Evolutionary conservation across 2,113 vertebrate genomes (phyloP).

Genomic region (Tenebrosternarchus preto): DNA sequence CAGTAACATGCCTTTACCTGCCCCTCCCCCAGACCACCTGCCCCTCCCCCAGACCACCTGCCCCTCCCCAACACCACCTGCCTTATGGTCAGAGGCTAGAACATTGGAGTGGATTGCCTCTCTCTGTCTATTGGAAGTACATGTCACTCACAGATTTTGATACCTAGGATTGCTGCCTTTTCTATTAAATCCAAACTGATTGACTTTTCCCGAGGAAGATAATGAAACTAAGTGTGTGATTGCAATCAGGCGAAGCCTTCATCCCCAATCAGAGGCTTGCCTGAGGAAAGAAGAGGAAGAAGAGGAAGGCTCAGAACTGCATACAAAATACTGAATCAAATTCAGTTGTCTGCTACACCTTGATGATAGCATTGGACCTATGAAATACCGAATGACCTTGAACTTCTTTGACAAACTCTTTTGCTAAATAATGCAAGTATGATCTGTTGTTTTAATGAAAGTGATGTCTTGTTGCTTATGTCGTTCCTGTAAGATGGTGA

Average conservation of each 20-base stretch:
- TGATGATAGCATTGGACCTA: slow-evolving; percentile 6
- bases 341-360: background rate
- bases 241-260: slow-evolving; percentile 20
- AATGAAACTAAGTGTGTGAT: slow-evolving; percentile 25
- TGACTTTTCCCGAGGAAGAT: slow-evolving; percentile 41
- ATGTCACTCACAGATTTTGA: background rate
- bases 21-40: too few relatives aligned
- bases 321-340: background rate
- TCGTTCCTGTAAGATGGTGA: background rate
- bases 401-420: background rate
- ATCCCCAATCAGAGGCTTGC: background rate
- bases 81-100: slow-evolving; percentile 12
- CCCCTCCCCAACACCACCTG: background rate
- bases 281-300: background rate
- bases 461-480: background rate
- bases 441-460: background rate
- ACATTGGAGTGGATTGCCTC: background rate
- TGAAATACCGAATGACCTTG: slow-evolving; percentile 3
- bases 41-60: too few relatives aligned
- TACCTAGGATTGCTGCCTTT: slow-evolving; percentile 29
- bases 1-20: too few relatives aligned
- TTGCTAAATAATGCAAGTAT: background rate
- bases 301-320: background rate
- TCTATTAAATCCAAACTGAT: slow-evolving; percentile 27
- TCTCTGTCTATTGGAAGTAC: slow-evolving; percentile 4